Conservation (phyloP, 2,113 vertebrate genomes). For the Atractosteus spatula region DNA sequence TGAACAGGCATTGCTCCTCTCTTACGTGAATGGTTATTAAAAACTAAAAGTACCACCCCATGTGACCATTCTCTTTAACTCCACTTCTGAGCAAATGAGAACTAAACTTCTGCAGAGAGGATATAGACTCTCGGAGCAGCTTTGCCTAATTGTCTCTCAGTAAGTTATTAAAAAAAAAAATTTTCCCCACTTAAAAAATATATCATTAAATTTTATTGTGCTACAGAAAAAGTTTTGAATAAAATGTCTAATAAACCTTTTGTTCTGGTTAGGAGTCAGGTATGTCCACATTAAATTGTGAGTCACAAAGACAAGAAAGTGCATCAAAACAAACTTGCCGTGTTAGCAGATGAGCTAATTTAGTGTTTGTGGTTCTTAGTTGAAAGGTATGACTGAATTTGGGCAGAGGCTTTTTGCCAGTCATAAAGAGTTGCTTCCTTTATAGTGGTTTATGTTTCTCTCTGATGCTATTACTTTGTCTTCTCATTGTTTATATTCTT, state of each 20-base stretch:
- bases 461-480: constrained; percentile 34
- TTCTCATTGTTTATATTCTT: constrained; percentile 23
- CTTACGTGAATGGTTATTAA: no score
- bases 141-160: no score
- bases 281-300: constrained; percentile 12
- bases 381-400: constrained; percentile 33
- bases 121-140: no score
- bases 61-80: no score
- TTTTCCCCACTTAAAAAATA: no score
- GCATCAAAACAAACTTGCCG: constrained; percentile 40
- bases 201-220: no score
- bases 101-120: no score
- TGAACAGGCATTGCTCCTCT: no score
- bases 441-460: constrained; percentile 35
- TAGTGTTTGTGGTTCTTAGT: constrained; percentile 37
- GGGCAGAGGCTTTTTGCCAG: constrained; percentile 32
- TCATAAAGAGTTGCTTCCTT: constrained; percentile 39
- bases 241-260: neutral
- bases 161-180: no score
- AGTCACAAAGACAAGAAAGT: constrained; percentile 42
- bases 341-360: constrained; percentile 42
- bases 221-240: no score
- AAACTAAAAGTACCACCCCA: no score
- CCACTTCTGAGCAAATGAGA: no score
- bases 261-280: constrained; percentile 29